A percentile compares a stretch with the other conserved stretches of the same genome.
Evolutionary conservation across 92 coral and sea anemone genomes (phyloP).

Genomic region (Nematostella vectensis): DNA sequence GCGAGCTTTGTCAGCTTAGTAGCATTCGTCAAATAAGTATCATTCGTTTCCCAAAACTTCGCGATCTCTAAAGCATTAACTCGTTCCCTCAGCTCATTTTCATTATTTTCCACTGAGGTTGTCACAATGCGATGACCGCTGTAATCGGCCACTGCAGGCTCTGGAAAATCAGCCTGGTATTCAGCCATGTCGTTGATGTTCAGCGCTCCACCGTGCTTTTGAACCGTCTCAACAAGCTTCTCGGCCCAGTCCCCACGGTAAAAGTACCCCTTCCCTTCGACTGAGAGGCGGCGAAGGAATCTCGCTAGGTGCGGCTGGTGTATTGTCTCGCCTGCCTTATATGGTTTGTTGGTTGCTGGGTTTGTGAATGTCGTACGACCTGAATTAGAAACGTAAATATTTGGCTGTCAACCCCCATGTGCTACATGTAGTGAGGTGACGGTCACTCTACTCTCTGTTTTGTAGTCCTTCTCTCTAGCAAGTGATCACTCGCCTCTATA

Average conservation of each 20-base stretch:
- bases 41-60: slow-evolving; percentile 34
- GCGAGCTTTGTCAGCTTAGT: slow-evolving; percentile 63
- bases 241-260: slow-evolving; percentile 70
- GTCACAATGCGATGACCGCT: slow-evolving; percentile 49
- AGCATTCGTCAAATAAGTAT: slow-evolving; percentile 64
- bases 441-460: too few species aligned
- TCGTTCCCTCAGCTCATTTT: slow-evolving; percentile 69
- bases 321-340: slow-evolving; percentile 48
- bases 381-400: too few species aligned
- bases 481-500: too few species aligned
- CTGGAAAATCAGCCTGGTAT: slow-evolving; percentile 52
- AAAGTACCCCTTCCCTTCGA: slow-evolving; percentile 47
- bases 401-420: too few species aligned
- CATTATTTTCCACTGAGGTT: slow-evolving; percentile 69
- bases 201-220: slow-evolving; percentile 42
- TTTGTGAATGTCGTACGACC: slow-evolving; percentile 59
- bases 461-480: too few species aligned
- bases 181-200: slow-evolving; percentile 50
- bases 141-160: slow-evolving; percentile 67
- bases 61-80: slow-evolving; percentile 64
- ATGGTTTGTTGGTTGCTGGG: slow-evolving; percentile 49
- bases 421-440: too few species aligned
- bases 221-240: slow-evolving; percentile 36
- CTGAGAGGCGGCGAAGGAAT: slow-evolving; percentile 46
- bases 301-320: slow-evolving; percentile 61